Evolutionary conservation across 1,140 invertebrate genomes (phyloP).

Genomic region (Pseudobourletiella spinata): DNA sequence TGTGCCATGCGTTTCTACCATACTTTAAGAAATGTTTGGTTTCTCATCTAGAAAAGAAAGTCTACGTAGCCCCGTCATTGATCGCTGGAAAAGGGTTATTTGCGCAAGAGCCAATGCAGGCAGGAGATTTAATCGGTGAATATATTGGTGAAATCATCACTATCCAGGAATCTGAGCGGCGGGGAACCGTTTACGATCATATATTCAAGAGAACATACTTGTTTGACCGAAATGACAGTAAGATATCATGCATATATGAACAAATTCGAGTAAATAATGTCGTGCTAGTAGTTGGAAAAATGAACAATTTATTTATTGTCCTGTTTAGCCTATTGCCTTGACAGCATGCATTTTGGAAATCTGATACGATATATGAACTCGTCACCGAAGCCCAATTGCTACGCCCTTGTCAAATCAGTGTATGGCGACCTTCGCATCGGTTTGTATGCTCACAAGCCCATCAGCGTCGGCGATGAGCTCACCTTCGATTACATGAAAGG

Average conservation of each 20-base stretch:
- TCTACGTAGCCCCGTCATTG: neutral
- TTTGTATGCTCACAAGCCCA: neutral
- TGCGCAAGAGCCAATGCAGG: neutral
- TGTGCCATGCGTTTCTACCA: no score
- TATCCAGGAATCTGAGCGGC: neutral
- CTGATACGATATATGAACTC: neutral
- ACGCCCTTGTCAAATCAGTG: neutral
- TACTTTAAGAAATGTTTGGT: no score
- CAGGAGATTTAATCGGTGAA: neutral
- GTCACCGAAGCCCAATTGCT: neutral
- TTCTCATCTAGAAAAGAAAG: neutral
- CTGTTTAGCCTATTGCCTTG: neutral
- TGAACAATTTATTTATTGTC: no score
- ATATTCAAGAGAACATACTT: neutral
- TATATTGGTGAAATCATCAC: neutral
- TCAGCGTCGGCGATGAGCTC: neutral
- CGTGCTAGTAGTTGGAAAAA: no score
- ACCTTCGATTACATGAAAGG: neutral
- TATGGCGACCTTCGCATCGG: neutral
- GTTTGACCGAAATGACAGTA: neutral
- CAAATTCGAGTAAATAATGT: no score
- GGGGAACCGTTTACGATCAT: neutral
- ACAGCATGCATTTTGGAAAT: neutral
- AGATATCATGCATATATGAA: neutral
- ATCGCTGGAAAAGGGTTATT: neutral